Conservation (phyloP, 2,797 vertebrate genomes). For the Liasis olivaceus region DNA sequence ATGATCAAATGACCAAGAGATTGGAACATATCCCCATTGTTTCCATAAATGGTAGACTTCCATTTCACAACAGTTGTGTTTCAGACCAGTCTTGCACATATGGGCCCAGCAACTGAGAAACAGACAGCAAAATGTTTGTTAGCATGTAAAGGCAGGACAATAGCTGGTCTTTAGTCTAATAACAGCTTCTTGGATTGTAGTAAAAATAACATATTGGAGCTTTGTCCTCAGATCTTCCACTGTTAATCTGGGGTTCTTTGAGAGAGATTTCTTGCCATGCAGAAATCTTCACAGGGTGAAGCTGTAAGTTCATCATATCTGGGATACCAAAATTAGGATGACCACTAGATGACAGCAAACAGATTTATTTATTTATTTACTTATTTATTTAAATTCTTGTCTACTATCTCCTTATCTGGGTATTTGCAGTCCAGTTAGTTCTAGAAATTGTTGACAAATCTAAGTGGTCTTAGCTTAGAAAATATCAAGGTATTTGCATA, state of each 20-base stretch:
- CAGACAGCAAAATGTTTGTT: not conserved
- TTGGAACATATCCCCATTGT: not conserved
- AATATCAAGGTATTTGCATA: not conserved
- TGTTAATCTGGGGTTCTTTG: not conserved
- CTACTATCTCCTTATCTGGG: not conserved
- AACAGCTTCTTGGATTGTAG: not conserved
- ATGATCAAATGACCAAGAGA: not conserved
- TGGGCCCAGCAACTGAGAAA: not conserved
- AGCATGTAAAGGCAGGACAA: not conserved
- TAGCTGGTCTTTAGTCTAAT: not conserved
- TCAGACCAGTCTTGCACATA: not conserved
- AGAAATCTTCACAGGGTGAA: not conserved
- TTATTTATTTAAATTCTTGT: not conserved
- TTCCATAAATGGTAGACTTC: not conserved
- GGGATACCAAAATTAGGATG: not conserved
- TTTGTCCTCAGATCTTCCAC: not conserved
- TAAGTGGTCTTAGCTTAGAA: not conserved
- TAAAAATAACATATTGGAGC: not conserved
- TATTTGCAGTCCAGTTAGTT: not conserved
- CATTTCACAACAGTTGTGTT: not conserved
- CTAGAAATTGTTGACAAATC: not conserved
- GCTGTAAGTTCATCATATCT: not conserved
- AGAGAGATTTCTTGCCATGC: not conserved
- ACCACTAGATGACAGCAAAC: not conserved
- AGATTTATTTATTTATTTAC: not conserved